These are phyloP conservation scores for Diachasma alloeum DNA, from an alignment of 1,140 invertebrate genomes.

Conservation along the genomic window DNA sequence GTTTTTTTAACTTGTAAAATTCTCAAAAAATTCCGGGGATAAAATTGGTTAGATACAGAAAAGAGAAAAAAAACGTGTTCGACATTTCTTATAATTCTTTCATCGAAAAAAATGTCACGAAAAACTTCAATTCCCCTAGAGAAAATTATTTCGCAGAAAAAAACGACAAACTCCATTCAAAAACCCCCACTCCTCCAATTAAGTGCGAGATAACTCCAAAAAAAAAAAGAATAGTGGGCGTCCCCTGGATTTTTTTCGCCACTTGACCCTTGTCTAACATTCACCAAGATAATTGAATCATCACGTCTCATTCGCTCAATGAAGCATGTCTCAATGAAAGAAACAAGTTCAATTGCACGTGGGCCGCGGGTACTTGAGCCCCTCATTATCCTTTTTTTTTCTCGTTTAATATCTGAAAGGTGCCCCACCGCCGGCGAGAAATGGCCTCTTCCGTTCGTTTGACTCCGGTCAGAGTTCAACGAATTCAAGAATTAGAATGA, in stretches of 20 bases:
- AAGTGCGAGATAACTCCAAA: no score
- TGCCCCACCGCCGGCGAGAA: not conserved
- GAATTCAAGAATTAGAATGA: slow-evolving; percentile 7
- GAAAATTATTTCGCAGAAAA: no score
- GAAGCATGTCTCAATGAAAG: not conserved
- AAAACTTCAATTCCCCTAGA: no score
- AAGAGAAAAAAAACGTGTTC: no score
- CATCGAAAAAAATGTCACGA: no score
- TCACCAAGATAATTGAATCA: slow-evolving; percentile 5
- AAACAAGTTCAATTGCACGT: slow-evolving; percentile 13
- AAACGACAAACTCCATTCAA: no score
- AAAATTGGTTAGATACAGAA: no score
- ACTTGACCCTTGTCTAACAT: not conserved
- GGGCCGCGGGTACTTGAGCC: not conserved
- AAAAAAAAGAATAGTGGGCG: not conserved
- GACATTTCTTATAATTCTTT: no score
- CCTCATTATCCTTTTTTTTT: not conserved
- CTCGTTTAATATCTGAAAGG: not conserved
- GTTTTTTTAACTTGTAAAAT: no score
- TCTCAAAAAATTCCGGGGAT: no score
- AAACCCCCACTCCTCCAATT: not conserved
- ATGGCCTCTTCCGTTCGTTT: slow-evolving; percentile 6
- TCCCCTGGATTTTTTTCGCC: not conserved
- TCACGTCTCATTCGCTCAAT: not conserved
- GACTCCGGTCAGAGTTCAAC: slow-evolving; percentile 12